phyloP scores from a whole-genome alignment of 2,888 invertebrate genomes.

The Calliopum simillimum region DNA sequence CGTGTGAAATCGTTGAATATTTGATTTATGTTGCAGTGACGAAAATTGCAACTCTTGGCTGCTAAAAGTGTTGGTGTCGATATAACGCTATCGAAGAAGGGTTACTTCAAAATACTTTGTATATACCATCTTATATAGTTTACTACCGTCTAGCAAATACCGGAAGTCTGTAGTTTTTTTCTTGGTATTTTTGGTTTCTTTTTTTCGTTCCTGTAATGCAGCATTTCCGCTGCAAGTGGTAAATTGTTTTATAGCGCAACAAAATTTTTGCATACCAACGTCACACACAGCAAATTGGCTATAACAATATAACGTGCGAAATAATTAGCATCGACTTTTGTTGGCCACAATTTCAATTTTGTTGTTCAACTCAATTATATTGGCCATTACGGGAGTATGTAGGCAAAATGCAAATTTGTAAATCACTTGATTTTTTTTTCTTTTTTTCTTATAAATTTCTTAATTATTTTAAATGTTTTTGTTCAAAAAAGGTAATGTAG shows the following conservation, averaged over 20 bases:
- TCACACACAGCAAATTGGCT: background rate
- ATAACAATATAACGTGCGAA: slow-evolving; percentile 22
- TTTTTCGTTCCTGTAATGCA: background rate
- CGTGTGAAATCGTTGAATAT: slow-evolving; percentile 31
- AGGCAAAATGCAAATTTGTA: slow-evolving; percentile 4
- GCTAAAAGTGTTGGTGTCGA: slow-evolving; percentile 1
- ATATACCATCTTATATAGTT: background rate
- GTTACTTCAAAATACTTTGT: background rate
- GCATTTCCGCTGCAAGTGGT: background rate
- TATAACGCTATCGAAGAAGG: background rate
- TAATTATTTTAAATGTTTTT: too few species aligned
- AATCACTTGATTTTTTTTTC: too few species aligned
- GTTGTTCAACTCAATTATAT: slow-evolving; percentile 9
- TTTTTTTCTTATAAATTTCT: too few species aligned
- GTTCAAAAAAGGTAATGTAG: too few species aligned
- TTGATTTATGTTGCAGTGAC: slow-evolving; percentile 40
- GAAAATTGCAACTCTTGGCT: slow-evolving; percentile 37
- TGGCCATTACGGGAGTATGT: slow-evolving; percentile 2
- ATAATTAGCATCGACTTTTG: slow-evolving; percentile 11
- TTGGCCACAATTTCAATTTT: slow-evolving; percentile 5
- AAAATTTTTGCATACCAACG: background rate
- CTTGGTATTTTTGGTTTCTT: background rate
- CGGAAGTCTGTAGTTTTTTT: slow-evolving; percentile 33
- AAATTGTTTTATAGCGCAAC: slow-evolving; percentile 26
- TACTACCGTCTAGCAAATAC: slow-evolving; percentile 1